Evolutionary conservation across 2,888 invertebrate genomes (phyloP), one percentile per base, ranked within the genome.

Genomic region (Drosophila prostipennis): DNA sequence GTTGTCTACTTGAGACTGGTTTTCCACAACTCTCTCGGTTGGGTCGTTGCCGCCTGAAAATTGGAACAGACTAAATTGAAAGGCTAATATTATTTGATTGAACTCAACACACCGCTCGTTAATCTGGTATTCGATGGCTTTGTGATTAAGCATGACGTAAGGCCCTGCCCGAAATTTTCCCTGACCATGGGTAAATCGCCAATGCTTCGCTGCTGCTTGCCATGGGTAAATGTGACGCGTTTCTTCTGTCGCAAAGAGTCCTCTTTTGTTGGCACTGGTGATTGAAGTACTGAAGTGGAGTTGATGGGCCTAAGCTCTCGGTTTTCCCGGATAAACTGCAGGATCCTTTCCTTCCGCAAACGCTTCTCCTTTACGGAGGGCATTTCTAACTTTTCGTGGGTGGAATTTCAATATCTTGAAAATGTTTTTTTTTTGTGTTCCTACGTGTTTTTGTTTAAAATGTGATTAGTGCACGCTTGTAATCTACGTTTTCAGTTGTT

Each of bases 111-210:
- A 48, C 48, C 48, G 13, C 48, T 34, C 0, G 29, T 0, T 6
- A 56, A n/a, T 16, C 82, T 69, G 36, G 57, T 43, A 19, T 76
- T 71, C 4, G 80, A 40, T 3, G 87, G 65, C 32, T 59, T 72
- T 1, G 82, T 83, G n/a, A 86, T 86, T 11, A 86, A 36, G 23
- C 88, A 88, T 2, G 87, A 76, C 7, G 83, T 80, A 4, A 83
- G 67, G 3, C 86, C 86, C 6, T 34, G 26, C 13, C 74, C 71
- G 34, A 76, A 61, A 58, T 76, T 67, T 19, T 80, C 80, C 34
- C 73, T 77, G 10, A 39, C 58, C 14, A 14, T 53, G 52, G 71
- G 0, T 11, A 16, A 10, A 0, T 39, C 55, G 2, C 36, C 26
- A 2, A 48, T 46, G 6, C 37, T 32, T n/a, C 26, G n/a, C 6